Evolutionary conservation across 2,888 invertebrate genomes (phyloP), one percentile per base, ranked within the genome.

Genomic region (Hoplodrina blanda): DNA sequence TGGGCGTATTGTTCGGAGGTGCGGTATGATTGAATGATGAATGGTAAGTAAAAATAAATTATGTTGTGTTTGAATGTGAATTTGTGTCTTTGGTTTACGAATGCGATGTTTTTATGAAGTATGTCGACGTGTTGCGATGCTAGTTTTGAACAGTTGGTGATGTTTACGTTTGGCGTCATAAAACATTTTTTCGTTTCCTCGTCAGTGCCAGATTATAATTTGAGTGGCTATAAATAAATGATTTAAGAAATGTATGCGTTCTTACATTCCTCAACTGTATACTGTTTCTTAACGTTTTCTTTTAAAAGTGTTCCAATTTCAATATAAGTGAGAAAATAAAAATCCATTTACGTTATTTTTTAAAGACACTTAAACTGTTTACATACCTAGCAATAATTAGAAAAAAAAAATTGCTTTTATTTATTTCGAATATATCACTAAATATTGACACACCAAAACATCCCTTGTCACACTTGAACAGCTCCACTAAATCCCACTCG

Each of bases 401-500:
- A 37, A 8, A 1, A 37, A 37, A 37, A 37, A 37, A 37, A 37
- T 8, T 8, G 8, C 8, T 37, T 8, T 8, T 37, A 33, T 37
- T 37, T 37, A 37, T 37, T 37, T 37, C 0, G 1, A 37, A 37
- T 37, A 8, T 8, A 8, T 41, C 0, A 46, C 6, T 11, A 46
- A 46, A 3, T 53, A 52, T 17, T 15, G 62, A 46, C 81, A 81
- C 63, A 85, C 70, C 44, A 67, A 62, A 44, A 46, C 13, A 13
- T 19, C 20, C 3, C 0, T 56, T 60, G 67, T 69, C 83, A 82
- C 71, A 86, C 75, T 44, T 41, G 4, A 60, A 62, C 87, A 80
- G 37, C 91, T 89, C 88, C 78, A 86, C 86, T 87, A 57, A 87
- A 65, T 85, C 86, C 75, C 73, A 68, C 80, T 87, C 83, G 78